Evolutionary conservation across 2,888 invertebrate species (phyloP).

Genomic region (Zygothrica quintamaculata): DNA sequence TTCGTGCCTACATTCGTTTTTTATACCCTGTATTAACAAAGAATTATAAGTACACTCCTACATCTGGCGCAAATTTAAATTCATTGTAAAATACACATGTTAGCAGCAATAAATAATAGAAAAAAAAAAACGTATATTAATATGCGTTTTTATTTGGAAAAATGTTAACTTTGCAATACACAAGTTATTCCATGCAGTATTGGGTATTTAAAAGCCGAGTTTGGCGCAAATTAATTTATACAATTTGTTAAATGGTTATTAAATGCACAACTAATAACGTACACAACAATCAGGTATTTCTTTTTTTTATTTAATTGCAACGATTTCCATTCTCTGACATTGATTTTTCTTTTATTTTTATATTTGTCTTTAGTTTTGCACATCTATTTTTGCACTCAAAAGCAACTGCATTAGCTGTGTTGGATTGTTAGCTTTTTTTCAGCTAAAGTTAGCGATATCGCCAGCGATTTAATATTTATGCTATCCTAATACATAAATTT

Average conservation of each 20-base stretch:
- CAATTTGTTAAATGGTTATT: constrained; percentile 29
- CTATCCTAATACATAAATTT: no score
- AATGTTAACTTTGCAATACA: no score
- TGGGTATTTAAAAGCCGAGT: constrained; percentile 22
- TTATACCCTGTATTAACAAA: constrained; percentile 39
- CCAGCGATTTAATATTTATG: no score
- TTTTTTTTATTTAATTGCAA: constrained; percentile 15
- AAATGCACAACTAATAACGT: constrained; percentile 21
- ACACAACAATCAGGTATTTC: constrained; percentile 14
- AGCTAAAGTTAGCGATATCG: constrained; percentile 3
- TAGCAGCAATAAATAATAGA: no score
- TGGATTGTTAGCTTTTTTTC: constrained; percentile 21
- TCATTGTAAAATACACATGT: no score
- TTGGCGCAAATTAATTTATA: neutral
- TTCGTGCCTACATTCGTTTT: constrained; percentile 19
- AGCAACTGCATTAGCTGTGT: constrained; percentile 26
- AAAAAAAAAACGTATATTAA: no score
- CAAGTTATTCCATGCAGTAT: no score
- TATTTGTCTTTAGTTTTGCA: constrained; percentile 37
- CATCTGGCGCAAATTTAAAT: neutral
- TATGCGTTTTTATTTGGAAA: no score
- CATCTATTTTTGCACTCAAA: constrained; percentile 51
- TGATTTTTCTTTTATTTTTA: constrained; percentile 31
- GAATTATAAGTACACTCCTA: neutral
- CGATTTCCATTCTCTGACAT: constrained; percentile 35